A percentile compares a stretch with the other conserved stretches of the same genome.
These are phyloP conservation scores for Rhabdornis inornatus DNA, from an alignment of 2,113 vertebrate species.

Conservation along the genomic window DNA sequence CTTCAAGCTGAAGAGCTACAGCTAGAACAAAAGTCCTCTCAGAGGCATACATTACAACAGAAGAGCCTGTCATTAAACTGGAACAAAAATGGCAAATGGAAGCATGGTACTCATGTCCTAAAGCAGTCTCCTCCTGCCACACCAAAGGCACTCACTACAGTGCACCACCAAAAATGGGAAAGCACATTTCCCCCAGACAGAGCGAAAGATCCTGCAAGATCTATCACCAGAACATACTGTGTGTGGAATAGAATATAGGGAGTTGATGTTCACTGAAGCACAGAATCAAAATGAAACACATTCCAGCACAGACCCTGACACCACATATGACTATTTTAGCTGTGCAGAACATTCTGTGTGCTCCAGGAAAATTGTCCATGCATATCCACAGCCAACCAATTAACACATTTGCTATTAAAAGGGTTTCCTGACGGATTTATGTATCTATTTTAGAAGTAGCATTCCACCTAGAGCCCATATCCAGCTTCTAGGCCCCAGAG, in stretches of 20 bases:
- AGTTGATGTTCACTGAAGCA: not conserved
- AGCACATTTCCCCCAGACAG: not conserved
- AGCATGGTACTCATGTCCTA: not conserved
- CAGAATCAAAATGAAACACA: not conserved
- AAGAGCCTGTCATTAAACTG: not conserved
- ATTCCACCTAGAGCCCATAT: not conserved
- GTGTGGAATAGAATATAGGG: not conserved
- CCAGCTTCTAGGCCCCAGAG: not conserved
- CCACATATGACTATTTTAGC: not conserved
- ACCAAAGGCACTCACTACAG: not conserved
- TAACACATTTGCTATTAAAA: not conserved
- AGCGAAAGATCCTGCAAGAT: not conserved
- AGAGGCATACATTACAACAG: not conserved
- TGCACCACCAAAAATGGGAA: not conserved
- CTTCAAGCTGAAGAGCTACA: not conserved
- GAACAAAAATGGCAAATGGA: not conserved
- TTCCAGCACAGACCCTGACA: not conserved
- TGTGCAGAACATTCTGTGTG: fast-evolving
- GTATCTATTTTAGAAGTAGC: not conserved
- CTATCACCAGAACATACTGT: not conserved
- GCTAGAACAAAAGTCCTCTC: constrained; percentile 12
- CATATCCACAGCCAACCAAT: not conserved
- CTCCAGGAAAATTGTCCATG: not conserved
- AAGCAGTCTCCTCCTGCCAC: not conserved
- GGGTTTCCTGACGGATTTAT: not conserved